These are phyloP conservation scores for Baryphthengus martii DNA, from an alignment of 2,113 vertebrate genomes.

Conservation along the genomic window DNA sequence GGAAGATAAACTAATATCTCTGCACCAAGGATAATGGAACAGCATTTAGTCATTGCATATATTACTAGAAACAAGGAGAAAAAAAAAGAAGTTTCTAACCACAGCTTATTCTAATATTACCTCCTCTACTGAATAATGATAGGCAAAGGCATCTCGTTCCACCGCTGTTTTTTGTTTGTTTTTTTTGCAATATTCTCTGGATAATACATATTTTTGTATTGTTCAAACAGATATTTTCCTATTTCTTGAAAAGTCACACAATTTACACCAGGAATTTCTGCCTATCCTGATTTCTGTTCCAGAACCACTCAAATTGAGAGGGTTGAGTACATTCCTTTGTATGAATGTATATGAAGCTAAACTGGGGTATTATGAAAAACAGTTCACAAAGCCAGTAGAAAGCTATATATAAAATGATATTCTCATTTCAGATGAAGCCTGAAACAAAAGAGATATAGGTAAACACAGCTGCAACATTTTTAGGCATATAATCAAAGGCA, in stretches of 20 bases:
- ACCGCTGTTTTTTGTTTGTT: not conserved
- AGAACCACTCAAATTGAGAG: conserved; percentile 57
- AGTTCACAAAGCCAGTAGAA: conserved; percentile 82
- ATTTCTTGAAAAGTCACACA: conserved; percentile 58
- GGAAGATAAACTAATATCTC: not conserved
- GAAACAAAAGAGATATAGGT: conserved; percentile 81
- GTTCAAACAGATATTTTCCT: conserved; percentile 61
- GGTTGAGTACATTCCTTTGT: conserved; percentile 53
- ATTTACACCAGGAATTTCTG: conserved; percentile 49
- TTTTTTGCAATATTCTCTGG: conserved; percentile 16
- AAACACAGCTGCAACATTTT: conserved; percentile 84
- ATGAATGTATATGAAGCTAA: conserved; percentile 67
- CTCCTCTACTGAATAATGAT: conserved; percentile 1
- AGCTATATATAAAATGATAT: conserved; percentile 82
- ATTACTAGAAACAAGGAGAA: not conserved
- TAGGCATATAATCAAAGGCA: conserved; percentile 80
- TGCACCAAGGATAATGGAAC: not conserved
- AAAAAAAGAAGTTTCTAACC: not conserved
- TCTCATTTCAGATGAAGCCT: conserved; percentile 76
- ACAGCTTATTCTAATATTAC: not conserved
- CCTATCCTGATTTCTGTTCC: conserved; percentile 65
- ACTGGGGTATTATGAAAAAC: conserved; percentile 72
- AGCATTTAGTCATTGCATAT: not conserved
- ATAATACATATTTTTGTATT: conserved; percentile 55
- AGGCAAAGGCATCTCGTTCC: conserved; percentile 30